A percentile compares a stretch with the other conserved stretches of the same genome.
Conservation (phyloP, 2,113 vertebrate species). For the Ceyx melanurus region DNA sequence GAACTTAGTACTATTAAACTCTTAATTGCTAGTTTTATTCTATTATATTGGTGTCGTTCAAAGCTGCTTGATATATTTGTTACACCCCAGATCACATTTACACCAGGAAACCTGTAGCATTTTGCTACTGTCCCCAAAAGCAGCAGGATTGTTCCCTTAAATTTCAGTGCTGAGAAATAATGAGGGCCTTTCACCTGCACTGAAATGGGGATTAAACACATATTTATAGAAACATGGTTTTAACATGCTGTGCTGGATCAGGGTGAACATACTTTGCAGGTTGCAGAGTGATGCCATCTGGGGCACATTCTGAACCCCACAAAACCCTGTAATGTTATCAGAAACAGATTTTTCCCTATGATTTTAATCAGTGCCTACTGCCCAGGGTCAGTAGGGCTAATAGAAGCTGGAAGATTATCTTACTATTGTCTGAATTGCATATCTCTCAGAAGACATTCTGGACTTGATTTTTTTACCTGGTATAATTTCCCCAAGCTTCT, state of each 20-base stretch:
- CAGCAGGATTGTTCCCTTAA: neutral
- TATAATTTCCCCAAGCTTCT: neutral
- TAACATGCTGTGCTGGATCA: conserved; percentile 17
- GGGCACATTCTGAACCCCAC: neutral
- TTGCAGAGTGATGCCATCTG: neutral
- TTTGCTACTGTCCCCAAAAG: neutral
- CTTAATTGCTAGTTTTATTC: neutral
- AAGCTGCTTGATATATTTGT: neutral
- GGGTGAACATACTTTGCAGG: neutral
- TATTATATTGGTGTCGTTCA: neutral
- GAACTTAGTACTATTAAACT: neutral
- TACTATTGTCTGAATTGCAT: neutral
- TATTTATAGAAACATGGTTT: conserved; percentile 9
- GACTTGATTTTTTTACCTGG: neutral
- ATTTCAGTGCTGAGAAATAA: neutral
- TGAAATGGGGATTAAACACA: neutral
- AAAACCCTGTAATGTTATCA: neutral
- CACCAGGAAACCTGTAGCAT: neutral
- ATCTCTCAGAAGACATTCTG: neutral
- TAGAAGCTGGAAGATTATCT: neutral
- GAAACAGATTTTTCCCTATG: conserved; percentile 16
- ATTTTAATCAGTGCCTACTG: conserved; percentile 1
- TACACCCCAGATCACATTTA: neutral
- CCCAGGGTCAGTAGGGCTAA: neutral
- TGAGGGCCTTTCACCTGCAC: neutral